Evolutionary conservation across 2,888 invertebrate species (phyloP), one percentile per base, ranked within the genome.

Genomic region (Troilus luridus): DNA sequence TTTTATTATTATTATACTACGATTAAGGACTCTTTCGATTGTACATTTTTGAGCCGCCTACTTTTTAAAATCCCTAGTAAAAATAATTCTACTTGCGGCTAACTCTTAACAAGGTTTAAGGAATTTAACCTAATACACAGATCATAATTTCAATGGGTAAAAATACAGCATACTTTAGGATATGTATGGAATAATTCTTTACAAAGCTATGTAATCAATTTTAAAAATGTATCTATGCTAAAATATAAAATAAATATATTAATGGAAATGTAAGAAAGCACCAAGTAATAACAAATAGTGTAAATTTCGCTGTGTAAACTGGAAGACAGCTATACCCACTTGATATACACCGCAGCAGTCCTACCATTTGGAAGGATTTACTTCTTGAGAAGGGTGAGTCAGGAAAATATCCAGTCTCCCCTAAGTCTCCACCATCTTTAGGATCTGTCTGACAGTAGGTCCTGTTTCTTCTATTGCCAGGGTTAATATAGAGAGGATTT

Each of bases 381-480:
- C 67, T 67, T 67, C 67, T 67, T 12, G 67, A 67, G 67, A 67
- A 67, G 67, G 67, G 67, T 67, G 67, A 67, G 67, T 67, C 67
- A 67, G 67, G 67, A 67, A 14, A 67, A 67, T 67, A 67, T 67
- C 67, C 24, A 67, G 67, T 24, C 9, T 14, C 24, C 24, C 11
- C n/a, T 41, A 41, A n/a, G 64, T 24, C 67, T 41, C 41, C 41
- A 41, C 64, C 24, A 9, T 67, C 67, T 24, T 67, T 67, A 67
- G 24, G 67, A 24, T 67, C 12, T 24, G 12, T 67, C 24, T 67
- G 67, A 24, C 67, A 67, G 24, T 5, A 24, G 12, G 24, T 5
- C 24, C 24, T 5, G 3, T 6, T 67, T 67, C 11, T 67, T 24
- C 24, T 7, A 24, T 67, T 67, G 24, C 24, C 14, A 24, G 67